Base-by-base conservation (phyloP, 2,888 invertebrate genomes). In the Eupeodes luniger region DNA sequence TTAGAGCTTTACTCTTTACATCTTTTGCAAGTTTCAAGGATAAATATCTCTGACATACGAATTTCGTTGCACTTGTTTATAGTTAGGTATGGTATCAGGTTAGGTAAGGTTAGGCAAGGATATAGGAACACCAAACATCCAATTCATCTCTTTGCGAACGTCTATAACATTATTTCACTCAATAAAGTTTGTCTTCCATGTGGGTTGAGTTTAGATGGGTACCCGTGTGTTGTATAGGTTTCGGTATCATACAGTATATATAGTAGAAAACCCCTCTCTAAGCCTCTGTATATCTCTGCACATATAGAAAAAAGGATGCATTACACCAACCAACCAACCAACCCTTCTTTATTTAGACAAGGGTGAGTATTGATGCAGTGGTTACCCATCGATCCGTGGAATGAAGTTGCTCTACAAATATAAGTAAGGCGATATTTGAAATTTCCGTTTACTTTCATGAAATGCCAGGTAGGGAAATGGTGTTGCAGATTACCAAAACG, bases 311-410 rank as follows among this genome's bases (percentile, higher is more conserved):
- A 49, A n/a, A 61, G 67, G 34, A 67, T 66, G 72, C 55, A 80
- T 76, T 57, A 53, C 70, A 57, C 53, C 27, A 40, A 27, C 27
- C 27, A 27, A 27, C 27, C 27, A 27, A 34, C 49, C 34, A 40
- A 40, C 27, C 40, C 36, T 19, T 12, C 36, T 2, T 5, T 59
- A 27, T 40, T 4, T 34, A 49, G 75, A 34, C 34, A 75, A 51
- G 57, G 69, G 79, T 66, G 62, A 62, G 70, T 79, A 76, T 83
- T 84, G 87, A 80, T 80, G 87, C 87, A 84, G 62, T 74, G 84
- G 76, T 84, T 77, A 62, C 40, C 84, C 83, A 81, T 87, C 77
- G 77, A 77, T 72, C 67, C 81, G 40, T 77, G 36, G 67, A 77
- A 40, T 61, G 76, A 77, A 81, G 67, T 84, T 84, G 72, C 59